A percentile compares a stretch with the other conserved stretches of the same genome.
Evolutionary conservation across 2,888 invertebrate genomes (phyloP).

Genomic region (Xestobium rufovillosum): DNA sequence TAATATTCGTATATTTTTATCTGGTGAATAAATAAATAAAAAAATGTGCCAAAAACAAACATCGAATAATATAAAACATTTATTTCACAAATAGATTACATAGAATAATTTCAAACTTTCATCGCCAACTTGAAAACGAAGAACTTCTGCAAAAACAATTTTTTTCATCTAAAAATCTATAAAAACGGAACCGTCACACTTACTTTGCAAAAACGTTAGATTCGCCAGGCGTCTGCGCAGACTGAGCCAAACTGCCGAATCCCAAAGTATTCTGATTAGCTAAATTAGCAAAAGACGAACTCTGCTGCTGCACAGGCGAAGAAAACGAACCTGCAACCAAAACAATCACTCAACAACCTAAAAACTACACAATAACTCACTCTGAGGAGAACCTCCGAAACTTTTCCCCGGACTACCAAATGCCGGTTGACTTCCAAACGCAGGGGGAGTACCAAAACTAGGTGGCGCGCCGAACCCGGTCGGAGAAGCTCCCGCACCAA

Average conservation of each 20-base stretch:
- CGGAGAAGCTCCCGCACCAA: constrained; percentile 30
- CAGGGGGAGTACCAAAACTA: constrained; percentile 44
- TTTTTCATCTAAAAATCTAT: constrained; percentile 1
- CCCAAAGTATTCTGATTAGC: constrained; percentile 57
- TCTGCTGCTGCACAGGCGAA: constrained; percentile 44
- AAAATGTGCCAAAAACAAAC: too few species aligned
- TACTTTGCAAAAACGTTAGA: constrained; percentile 36
- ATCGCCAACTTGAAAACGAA: constrained; percentile 42
- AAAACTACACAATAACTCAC: neutral
- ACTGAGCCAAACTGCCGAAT: constrained; percentile 58
- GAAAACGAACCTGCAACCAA: constrained; percentile 42
- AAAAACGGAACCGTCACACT: constrained; percentile 27
- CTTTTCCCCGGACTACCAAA: constrained; percentile 40
- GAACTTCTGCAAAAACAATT: constrained; percentile 33
- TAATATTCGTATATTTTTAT: too few species aligned
- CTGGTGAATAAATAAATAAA: too few species aligned
- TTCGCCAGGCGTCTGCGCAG: constrained; percentile 37
- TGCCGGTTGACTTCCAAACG: constrained; percentile 44
- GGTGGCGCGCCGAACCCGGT: constrained; percentile 38
- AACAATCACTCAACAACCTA: neutral
- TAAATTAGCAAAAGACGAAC: constrained; percentile 55
- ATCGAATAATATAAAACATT: too few species aligned
- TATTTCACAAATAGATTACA: too few species aligned
- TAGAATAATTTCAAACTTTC: too few species aligned
- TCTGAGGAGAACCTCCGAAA: constrained; percentile 32